Conservation (phyloP, 1,140 invertebrate genomes). For the Monochamus saltuarius region DNA sequence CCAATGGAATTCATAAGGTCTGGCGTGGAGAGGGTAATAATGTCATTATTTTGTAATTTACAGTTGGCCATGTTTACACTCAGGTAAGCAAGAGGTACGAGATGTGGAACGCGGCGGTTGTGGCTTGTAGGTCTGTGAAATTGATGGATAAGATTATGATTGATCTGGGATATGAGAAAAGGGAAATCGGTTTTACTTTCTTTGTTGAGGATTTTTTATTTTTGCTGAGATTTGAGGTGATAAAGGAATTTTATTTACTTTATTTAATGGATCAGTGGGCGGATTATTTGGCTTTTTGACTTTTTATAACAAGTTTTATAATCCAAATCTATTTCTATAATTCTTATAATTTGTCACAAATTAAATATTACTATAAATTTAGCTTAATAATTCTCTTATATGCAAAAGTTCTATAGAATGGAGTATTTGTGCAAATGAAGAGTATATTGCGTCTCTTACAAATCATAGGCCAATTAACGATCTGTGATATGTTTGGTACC, state of each 20-base stretch:
- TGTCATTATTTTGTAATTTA: slow-evolving; percentile 53
- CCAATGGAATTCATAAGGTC: slow-evolving; percentile 35
- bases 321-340: too few relatives aligned
- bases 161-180: slow-evolving; percentile 11
- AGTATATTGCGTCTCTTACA: too few relatives aligned
- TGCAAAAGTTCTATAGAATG: too few relatives aligned
- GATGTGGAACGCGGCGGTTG: slow-evolving; percentile 27
- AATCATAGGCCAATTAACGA: too few relatives aligned
- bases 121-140: slow-evolving; percentile 11
- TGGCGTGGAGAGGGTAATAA: slow-evolving; percentile 47
- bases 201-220: neutral
- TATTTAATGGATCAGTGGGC: slow-evolving; percentile 1
- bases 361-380: too few relatives aligned
- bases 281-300: neutral
- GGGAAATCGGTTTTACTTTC: slow-evolving; percentile 25
- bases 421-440: too few relatives aligned
- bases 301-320: too few relatives aligned
- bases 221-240: slow-evolving; percentile 6
- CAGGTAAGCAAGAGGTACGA: slow-evolving; percentile 35
- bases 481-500: too few relatives aligned
- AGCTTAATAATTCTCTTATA: too few relatives aligned
- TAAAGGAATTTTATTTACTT: slow-evolving; percentile 11
- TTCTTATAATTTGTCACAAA: too few relatives aligned
- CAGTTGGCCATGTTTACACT: slow-evolving; percentile 41
- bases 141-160: slow-evolving; percentile 20